Conservation (phyloP, 2,888 invertebrate species). For the Labia minor region DNA sequence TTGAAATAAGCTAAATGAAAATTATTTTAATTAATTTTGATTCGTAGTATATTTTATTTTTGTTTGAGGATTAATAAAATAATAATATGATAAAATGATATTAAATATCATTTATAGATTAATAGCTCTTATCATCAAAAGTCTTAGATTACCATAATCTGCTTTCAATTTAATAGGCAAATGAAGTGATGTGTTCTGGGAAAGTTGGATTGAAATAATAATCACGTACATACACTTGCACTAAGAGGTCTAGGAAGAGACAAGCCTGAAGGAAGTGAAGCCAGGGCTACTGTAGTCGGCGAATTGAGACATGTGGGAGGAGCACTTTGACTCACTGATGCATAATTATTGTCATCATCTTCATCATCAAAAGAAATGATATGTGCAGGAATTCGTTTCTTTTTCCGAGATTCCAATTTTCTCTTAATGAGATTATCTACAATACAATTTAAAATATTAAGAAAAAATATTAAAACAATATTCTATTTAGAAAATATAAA, state of each 20-base stretch:
- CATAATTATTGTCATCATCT: slow-evolving; percentile 30
- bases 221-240: slow-evolving; percentile 5
- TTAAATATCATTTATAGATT: too few species aligned
- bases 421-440: slow-evolving; percentile 19
- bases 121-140: too few species aligned
- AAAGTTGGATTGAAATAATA: slow-evolving; percentile 1
- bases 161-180: too few species aligned
- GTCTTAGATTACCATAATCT: too few species aligned
- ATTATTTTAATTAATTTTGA: too few species aligned
- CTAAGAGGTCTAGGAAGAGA: background rate
- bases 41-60: too few species aligned
- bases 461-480: too few species aligned
- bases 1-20: too few species aligned
- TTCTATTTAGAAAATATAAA: too few species aligned
- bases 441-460: too few species aligned
- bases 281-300: slow-evolving; percentile 33
- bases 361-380: slow-evolving; percentile 60
- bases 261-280: background rate
- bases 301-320: slow-evolving; percentile 53
- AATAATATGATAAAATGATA: too few species aligned
- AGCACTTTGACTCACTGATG: slow-evolving; percentile 37
- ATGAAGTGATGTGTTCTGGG: background rate
- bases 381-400: slow-evolving; percentile 50
- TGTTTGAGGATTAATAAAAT: too few species aligned
- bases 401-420: slow-evolving; percentile 37